Percentiles rank a stretch among this genome's conserved stretches.
Conservation (phyloP, 1,140 invertebrate species). For the Bombus affinis region DNA sequence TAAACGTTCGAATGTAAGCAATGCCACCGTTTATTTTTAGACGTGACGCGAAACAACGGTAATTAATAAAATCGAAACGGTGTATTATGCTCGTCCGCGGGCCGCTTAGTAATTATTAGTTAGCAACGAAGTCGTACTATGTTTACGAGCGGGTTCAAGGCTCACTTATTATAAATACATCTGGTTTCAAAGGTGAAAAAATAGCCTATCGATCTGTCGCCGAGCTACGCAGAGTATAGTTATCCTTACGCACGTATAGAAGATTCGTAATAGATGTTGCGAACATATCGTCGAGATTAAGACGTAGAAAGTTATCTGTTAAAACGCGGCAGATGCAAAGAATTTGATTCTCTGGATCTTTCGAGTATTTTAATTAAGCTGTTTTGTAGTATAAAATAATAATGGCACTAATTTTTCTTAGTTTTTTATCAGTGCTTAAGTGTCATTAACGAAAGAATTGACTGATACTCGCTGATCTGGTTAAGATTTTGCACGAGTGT, state of each 20-base stretch:
- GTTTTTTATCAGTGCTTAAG: not conserved
- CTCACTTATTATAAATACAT: constrained; percentile 65
- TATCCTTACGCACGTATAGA: constrained; percentile 47
- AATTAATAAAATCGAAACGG: constrained; percentile 40
- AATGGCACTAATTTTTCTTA: not conserved
- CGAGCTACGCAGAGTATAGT: constrained; percentile 38
- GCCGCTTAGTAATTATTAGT: constrained; percentile 37
- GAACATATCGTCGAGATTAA: too few relatives aligned
- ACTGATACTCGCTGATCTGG: too few relatives aligned
- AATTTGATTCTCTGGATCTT: not conserved
- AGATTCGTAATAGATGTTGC: constrained; percentile 14
- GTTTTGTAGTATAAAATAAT: too few relatives aligned
- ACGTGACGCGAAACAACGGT: constrained; percentile 20
- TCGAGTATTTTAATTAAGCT: not conserved
- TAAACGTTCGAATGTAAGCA: not conserved
- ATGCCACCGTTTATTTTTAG: constrained; percentile 21
- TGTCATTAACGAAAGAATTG: too few relatives aligned
- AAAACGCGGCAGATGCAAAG: too few relatives aligned
- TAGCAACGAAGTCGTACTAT: constrained; percentile 43
- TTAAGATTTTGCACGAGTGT: too few relatives aligned
- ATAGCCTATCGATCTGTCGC: constrained; percentile 61
- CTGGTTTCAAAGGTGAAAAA: constrained; percentile 61
- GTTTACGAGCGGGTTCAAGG: constrained; percentile 64
- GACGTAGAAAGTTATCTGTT: not conserved
- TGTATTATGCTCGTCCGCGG: constrained; percentile 16